phyloP scores from a whole-genome alignment of 2,888 invertebrate genomes.

The Cataglyphis altisquamis region DNA sequence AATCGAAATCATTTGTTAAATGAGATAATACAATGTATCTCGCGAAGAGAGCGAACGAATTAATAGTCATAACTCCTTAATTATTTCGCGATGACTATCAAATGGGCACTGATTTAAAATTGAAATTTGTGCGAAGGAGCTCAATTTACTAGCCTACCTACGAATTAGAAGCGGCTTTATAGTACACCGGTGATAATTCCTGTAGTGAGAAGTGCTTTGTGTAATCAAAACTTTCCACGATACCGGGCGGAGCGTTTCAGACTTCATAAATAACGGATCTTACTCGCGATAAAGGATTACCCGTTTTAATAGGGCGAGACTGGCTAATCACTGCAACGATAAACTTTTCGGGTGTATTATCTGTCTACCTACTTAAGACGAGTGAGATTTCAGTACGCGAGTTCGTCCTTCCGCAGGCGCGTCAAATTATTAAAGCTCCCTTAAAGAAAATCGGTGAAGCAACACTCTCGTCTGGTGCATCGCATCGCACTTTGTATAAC shows the following conservation, averaged over 20 bases:
- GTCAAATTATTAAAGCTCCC: constrained; percentile 20
- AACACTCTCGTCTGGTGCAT: constrained; percentile 21
- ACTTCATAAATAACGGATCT: constrained; percentile 59
- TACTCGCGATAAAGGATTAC: constrained; percentile 55
- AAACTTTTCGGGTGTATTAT: constrained; percentile 48
- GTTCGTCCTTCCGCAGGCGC: constrained; percentile 42
- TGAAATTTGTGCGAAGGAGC: constrained; percentile 30
- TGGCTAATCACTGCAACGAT: constrained; percentile 55
- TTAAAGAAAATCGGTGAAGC: constrained; percentile 25
- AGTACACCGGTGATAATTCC: constrained; percentile 56
- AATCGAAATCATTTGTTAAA: constrained; percentile 14
- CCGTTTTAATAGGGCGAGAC: constrained; percentile 53
- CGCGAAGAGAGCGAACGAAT: not conserved
- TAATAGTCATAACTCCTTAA: constrained; percentile 31
- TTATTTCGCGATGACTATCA: constrained; percentile 12
- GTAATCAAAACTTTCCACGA: constrained; percentile 68
- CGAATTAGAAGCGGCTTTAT: constrained; percentile 22
- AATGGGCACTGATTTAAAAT: constrained; percentile 39
- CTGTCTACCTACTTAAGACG: constrained; percentile 23
- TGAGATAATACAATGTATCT: not conserved
- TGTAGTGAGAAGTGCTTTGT: constrained; percentile 57
- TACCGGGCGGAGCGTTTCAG: constrained; percentile 58
- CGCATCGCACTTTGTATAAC: constrained; percentile 28
- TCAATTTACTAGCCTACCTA: constrained; percentile 10
- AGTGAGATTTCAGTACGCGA: constrained; percentile 44